These are phyloP conservation scores for Dusona sp. DNA, from an alignment of 2,888 invertebrate genomes.

Conservation along the genomic window DNA sequence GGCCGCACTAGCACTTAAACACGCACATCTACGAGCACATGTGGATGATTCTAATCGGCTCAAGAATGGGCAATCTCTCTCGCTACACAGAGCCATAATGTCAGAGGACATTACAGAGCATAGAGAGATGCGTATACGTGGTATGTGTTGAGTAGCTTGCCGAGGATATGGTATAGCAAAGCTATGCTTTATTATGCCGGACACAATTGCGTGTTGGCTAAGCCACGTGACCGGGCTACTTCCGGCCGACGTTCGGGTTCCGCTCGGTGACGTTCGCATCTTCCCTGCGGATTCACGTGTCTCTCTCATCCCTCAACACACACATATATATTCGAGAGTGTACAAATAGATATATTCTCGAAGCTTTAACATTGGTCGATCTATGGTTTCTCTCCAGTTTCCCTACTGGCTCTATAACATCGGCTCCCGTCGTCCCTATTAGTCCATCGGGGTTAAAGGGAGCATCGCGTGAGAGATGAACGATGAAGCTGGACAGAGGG, in stretches of 20 bases:
- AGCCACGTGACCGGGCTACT: slow-evolving; percentile 84
- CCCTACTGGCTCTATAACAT: slow-evolving; percentile 24
- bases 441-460: slow-evolving; percentile 44
- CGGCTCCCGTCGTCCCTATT: slow-evolving; percentile 51
- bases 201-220: slow-evolving; percentile 85
- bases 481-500: slow-evolving; percentile 60
- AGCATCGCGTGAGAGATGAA: slow-evolving; percentile 62
- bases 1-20: neutral
- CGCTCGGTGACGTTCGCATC: slow-evolving; percentile 82
- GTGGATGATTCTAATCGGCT: slow-evolving; percentile 13
- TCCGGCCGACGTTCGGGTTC: slow-evolving; percentile 84
- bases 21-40: neutral
- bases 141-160: slow-evolving; percentile 33
- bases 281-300: slow-evolving; percentile 74
- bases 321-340: slow-evolving; percentile 60
- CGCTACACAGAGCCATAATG: slow-evolving; percentile 27
- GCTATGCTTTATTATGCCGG: slow-evolving; percentile 83
- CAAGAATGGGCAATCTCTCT: slow-evolving; percentile 39
- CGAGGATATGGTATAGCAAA: slow-evolving; percentile 61
- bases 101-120: slow-evolving; percentile 31
- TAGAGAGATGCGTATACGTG: slow-evolving; percentile 4
- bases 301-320: slow-evolving; percentile 54
- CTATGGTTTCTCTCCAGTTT: slow-evolving; percentile 39
- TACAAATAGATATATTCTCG: neutral
- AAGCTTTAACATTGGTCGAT: slow-evolving; percentile 35